Evolutionary conservation across 2,113 vertebrate genomes (phyloP), one percentile per base, ranked within the genome.

Genomic region (Salvelinus alpinus): DNA sequence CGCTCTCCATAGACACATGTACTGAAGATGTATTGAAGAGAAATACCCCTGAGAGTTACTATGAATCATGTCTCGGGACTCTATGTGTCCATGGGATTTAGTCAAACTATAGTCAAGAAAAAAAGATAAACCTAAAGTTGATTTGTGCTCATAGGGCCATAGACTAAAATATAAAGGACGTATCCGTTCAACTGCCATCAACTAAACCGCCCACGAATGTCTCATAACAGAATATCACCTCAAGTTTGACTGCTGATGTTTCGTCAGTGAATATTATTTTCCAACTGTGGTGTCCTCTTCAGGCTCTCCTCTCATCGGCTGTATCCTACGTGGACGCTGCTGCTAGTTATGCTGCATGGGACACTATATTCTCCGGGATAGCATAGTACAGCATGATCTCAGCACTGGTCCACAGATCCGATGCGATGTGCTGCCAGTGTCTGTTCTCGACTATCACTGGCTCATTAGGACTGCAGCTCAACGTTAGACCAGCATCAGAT

Each of bases 381-480:
- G 59, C 75, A 48, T 51, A 64, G 16, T 18, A 54, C 16, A 54
- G 75, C 76, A 47, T 74, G 78, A 82, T 74, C 71, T 84, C 78
- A 64, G 66, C 86, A 70, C 57, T 75, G 67, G 77, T 76, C 20
- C 54, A 24, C 78, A 48, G 73, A 77, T 51, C 25, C 65, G 77
- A 68, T 27, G 9, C n/a, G 76, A 47, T 74, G 84, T 80, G 77
- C 59, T 79, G 77, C 59, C 76, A 54, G 71, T 72, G 67, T 60
- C 20, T 64, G 31, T 59, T 64, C 65, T 67, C 27, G 16, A 82
- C 65, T 76, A 48, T 54, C 74, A 29, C 65, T 59, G 67, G 70
- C 76, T 84, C 77, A 74, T 67, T 74, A 69, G 75, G 79, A 70
- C 82, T 73, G 74, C 84, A 73, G 79, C 78, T 87, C 64, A 70